Evolutionary conservation across 2,113 vertebrate species (phyloP).

Genomic region (Cynocephalus volans): DNA sequence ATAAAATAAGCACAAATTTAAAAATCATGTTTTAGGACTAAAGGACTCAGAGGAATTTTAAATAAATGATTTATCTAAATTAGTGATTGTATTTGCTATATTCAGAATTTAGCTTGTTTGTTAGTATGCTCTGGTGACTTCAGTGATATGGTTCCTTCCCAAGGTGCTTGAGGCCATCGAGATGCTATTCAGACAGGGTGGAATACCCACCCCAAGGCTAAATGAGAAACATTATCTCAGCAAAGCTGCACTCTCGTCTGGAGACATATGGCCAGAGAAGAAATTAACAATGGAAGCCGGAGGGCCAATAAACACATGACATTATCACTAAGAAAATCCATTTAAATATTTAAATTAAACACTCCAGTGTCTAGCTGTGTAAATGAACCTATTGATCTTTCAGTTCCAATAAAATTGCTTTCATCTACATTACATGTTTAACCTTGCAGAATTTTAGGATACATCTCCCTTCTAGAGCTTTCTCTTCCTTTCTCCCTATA

Average conservation of each 20-base stretch:
- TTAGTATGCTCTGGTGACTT: not conserved
- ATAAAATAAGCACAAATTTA: constrained; percentile 75
- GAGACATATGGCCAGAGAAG: constrained; percentile 22
- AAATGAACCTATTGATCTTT: constrained; percentile 55
- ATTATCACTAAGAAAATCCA: constrained; percentile 68
- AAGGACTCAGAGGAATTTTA: constrained; percentile 73
- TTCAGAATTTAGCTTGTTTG: constrained; percentile 34
- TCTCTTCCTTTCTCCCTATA: not conserved
- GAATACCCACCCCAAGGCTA: not conserved
- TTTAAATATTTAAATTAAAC: constrained; percentile 51
- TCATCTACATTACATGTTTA: constrained; percentile 51
- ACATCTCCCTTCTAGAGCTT: not conserved
- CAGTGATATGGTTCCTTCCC: not conserved
- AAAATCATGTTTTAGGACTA: constrained; percentile 68
- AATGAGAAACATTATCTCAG: not conserved
- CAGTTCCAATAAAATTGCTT: constrained; percentile 30
- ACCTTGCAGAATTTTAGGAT: constrained; percentile 16
- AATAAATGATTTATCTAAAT: constrained; percentile 75
- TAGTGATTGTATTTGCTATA: constrained; percentile 21
- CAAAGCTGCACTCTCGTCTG: not conserved
- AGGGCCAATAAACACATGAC: constrained; percentile 17
- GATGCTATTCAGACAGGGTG: not conserved
- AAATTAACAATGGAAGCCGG: constrained; percentile 26
- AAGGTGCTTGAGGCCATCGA: not conserved
- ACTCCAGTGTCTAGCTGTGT: constrained; percentile 27